These are phyloP conservation scores for Drosophila tanythrix DNA, from an alignment of 2,888 invertebrate genomes.

Conservation along the genomic window DNA sequence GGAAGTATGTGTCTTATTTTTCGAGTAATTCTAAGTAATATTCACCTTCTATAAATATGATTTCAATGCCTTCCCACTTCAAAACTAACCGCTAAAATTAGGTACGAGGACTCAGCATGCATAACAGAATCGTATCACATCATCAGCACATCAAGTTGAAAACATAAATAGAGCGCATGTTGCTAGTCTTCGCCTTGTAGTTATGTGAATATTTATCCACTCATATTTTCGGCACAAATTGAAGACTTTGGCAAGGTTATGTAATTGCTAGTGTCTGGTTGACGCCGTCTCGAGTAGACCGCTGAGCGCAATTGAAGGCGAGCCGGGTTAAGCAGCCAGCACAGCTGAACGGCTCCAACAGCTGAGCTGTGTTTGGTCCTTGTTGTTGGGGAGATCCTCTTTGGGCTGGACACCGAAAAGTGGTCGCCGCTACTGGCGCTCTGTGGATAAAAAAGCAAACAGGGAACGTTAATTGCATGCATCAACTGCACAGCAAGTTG, in stretches of 20 bases:
- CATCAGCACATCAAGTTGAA: neutral
- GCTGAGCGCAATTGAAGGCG: slow-evolving; percentile 30
- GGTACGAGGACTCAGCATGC: neutral
- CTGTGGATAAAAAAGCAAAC: slow-evolving; percentile 39
- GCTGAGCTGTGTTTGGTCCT: slow-evolving; percentile 10
- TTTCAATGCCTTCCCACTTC: neutral
- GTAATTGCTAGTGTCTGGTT: slow-evolving; percentile 32
- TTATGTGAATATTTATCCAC: neutral
- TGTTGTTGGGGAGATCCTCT: slow-evolving; percentile 18
- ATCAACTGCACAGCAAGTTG: slow-evolving; percentile 50
- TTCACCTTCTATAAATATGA: neutral
- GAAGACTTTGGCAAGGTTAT: slow-evolving; percentile 16
- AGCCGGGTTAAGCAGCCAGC: neutral
- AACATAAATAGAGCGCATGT: neutral
- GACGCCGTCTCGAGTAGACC: slow-evolving; percentile 25
- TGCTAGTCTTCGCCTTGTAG: neutral
- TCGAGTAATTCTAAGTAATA: neutral
- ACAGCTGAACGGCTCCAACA: neutral
- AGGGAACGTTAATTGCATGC: slow-evolving; percentile 49
- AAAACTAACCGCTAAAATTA: too few species aligned
- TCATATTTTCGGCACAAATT: neutral
- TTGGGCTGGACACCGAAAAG: slow-evolving; percentile 24
- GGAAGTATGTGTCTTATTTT: neutral
- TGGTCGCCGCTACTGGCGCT: slow-evolving; percentile 25
- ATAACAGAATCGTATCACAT: neutral